phyloP scores from a whole-genome alignment of 2,888 invertebrate species.

The Agrilus mali region DNA sequence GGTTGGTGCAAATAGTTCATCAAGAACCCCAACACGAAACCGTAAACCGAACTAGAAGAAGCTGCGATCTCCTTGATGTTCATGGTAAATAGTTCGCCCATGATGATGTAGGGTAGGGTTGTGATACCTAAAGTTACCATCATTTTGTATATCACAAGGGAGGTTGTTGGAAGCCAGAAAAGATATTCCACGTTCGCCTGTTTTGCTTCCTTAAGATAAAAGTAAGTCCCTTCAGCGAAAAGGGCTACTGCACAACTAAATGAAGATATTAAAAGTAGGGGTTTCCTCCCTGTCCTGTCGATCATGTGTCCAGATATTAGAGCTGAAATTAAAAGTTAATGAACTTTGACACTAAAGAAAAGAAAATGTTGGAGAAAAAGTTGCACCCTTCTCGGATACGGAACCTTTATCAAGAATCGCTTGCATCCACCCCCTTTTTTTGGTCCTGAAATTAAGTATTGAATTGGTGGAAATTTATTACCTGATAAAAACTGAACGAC shows the following conservation, averaged over 20 bases:
- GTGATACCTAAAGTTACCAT: constrained; percentile 47
- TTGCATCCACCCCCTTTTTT: no score
- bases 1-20: constrained; percentile 47
- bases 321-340: no score
- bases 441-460: no score
- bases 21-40: constrained; percentile 42
- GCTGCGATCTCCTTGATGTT: constrained; percentile 50
- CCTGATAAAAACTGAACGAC: constrained; percentile 42
- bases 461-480: constrained; percentile 14
- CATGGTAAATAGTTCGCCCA: constrained; percentile 50
- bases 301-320: constrained; percentile 14
- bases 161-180: constrained; percentile 41
- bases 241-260: constrained; percentile 41
- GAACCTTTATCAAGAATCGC: no score
- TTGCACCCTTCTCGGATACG: no score
- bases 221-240: constrained; percentile 40
- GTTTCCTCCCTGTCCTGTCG: constrained; percentile 41
- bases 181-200: constrained; percentile 29
- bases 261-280: constrained; percentile 42
- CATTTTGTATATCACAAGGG: constrained; percentile 43
- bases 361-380: no score
- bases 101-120: constrained; percentile 47
- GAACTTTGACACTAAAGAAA: no score
- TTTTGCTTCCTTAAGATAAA: constrained; percentile 38
- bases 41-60: constrained; percentile 42